phyloP scores from a whole-genome alignment of 2,888 invertebrate genomes.

The Flexamia atlantica region DNA sequence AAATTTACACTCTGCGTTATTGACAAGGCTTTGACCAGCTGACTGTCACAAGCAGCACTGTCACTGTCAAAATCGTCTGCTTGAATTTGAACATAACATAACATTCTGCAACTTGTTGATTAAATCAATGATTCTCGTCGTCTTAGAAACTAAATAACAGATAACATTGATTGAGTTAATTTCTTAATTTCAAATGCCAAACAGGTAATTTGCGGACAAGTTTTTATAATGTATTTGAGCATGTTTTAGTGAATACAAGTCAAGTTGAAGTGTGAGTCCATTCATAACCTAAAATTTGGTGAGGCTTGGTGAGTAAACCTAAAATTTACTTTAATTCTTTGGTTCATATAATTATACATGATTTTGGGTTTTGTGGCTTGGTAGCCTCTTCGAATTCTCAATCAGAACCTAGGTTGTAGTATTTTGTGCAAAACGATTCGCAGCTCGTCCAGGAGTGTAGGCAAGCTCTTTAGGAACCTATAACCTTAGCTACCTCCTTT shows the following conservation, averaged over 20 bases:
- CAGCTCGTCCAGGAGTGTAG: no score
- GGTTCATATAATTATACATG: no score
- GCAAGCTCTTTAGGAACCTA: no score
- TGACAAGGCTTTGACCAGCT: background rate
- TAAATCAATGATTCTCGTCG: slow-evolving; percentile 8
- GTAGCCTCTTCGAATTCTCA: no score
- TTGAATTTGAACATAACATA: background rate
- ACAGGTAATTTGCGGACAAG: background rate
- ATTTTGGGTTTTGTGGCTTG: no score
- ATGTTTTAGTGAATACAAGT: background rate
- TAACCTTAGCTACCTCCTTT: no score
- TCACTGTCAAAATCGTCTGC: slow-evolving; percentile 23
- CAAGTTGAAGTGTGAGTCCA: background rate
- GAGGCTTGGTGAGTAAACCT: background rate
- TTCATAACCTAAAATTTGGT: background rate
- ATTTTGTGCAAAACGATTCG: no score
- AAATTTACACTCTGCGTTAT: background rate
- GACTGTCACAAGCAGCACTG: slow-evolving; percentile 19
- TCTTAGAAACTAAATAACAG: slow-evolving; percentile 44
- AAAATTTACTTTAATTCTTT: no score
- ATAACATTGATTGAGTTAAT: background rate
- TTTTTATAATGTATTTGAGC: background rate
- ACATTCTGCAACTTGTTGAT: slow-evolving; percentile 35
- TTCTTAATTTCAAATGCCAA: background rate
- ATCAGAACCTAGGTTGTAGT: no score